Conservation (phyloP, 2,888 invertebrate species). For the Synergus laeviventris region DNA sequence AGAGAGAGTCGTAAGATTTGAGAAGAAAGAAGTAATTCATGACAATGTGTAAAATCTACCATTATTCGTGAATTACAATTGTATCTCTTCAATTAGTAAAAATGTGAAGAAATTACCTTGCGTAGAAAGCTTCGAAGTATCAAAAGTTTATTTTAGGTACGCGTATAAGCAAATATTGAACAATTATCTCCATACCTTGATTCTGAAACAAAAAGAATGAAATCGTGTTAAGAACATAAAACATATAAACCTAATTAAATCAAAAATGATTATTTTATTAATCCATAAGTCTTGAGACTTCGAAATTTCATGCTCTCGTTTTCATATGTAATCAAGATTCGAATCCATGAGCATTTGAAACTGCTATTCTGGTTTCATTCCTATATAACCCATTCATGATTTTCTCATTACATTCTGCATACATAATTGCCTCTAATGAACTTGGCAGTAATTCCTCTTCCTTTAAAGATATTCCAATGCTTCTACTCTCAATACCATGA, state of each 20-base stretch:
- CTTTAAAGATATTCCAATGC: conserved; percentile 35
- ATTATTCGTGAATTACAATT: neutral
- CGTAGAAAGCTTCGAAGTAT: too few species aligned
- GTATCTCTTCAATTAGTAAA: neutral
- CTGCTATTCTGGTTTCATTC: neutral
- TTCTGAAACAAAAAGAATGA: too few species aligned
- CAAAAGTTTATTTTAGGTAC: too few species aligned
- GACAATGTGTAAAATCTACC: neutral
- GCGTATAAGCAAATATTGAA: too few species aligned
- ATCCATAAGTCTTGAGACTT: too few species aligned
- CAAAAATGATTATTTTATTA: too few species aligned
- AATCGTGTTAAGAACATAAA: neutral
- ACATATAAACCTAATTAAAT: too few species aligned
- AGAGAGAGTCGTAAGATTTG: too few species aligned
- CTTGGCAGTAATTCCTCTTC: conserved; percentile 24
- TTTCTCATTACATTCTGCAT: neutral
- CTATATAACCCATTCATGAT: neutral
- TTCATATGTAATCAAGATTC: neutral
- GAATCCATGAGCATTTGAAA: neutral
- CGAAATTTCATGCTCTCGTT: too few species aligned
- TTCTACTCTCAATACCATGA: neutral
- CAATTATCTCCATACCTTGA: too few species aligned
- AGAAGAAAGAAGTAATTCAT: neutral
- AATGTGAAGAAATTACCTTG: too few species aligned
- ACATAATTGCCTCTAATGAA: conserved; percentile 25